Percentiles rank a stretch among this genome's conserved stretches.
Evolutionary conservation across 2,113 vertebrate genomes (phyloP).

Genomic region (Formicarius rufipectus): DNA sequence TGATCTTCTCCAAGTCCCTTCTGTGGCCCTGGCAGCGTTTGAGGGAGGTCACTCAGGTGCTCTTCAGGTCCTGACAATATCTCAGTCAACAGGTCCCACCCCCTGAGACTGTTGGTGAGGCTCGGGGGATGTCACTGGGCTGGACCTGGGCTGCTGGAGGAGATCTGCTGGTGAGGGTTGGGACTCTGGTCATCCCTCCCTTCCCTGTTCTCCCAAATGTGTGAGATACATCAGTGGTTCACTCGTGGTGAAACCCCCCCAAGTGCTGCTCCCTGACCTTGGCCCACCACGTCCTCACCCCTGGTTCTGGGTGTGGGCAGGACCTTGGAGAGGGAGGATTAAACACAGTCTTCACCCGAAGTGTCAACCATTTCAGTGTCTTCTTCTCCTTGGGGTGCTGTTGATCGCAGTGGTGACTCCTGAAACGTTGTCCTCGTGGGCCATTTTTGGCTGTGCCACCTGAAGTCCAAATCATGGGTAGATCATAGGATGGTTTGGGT

Average conservation of each 20-base stretch:
- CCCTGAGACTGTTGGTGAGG: neutral
- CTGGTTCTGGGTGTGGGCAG: neutral
- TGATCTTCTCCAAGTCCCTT: neutral
- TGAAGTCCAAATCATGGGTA: neutral
- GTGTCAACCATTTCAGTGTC: fast-evolving
- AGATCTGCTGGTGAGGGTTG: neutral
- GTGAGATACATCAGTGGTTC: neutral
- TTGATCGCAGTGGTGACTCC: neutral
- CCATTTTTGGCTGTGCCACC: neutral
- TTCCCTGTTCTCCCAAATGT: neutral
- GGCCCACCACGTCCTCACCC: neutral
- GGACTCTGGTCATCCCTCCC: neutral
- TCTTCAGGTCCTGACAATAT: neutral
- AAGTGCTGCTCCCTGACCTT: no score
- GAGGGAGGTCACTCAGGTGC: neutral
- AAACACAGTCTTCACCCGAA: neutral
- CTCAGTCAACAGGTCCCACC: neutral
- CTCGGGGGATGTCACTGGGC: neutral
- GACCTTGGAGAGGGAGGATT: neutral
- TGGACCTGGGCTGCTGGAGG: neutral
- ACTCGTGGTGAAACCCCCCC: neutral
- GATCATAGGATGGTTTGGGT: neutral
- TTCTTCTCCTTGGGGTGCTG: neutral
- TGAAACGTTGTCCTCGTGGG: neutral
- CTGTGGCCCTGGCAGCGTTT: no score